A percentile compares a stretch with the other conserved stretches of the same genome.
Evolutionary conservation across 2,888 invertebrate genomes (phyloP).

Genomic region (Dasypolia templi): DNA sequence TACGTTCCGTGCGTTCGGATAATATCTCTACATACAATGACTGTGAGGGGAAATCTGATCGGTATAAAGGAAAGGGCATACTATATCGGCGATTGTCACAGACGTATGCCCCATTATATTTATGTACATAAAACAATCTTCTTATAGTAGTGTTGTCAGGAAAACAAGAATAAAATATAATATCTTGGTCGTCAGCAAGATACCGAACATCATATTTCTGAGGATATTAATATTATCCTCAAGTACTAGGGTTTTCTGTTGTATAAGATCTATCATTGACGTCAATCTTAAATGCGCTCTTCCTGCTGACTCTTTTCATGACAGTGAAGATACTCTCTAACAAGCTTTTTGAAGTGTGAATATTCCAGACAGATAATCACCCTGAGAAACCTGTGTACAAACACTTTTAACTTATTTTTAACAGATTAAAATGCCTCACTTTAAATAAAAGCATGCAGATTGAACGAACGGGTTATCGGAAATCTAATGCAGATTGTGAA

Average conservation of each 20-base stretch:
- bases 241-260: slow-evolving; percentile 34
- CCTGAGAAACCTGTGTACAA: slow-evolving; percentile 1
- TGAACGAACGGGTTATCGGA: slow-evolving; percentile 64
- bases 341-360: slow-evolving; percentile 14
- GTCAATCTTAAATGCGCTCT: slow-evolving; percentile 29
- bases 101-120: slow-evolving; percentile 42
- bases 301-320: slow-evolving; percentile 24
- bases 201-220: slow-evolving; percentile 14
- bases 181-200: slow-evolving; percentile 19
- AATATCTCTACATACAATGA: slow-evolving; percentile 52
- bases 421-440: slow-evolving; percentile 1
- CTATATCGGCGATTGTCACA: slow-evolving; percentile 54
- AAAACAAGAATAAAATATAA: slow-evolving; percentile 32
- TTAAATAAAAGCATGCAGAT: slow-evolving; percentile 25
- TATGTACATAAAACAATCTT: slow-evolving; percentile 44
- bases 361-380: slow-evolving; percentile 3
- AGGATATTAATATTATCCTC: slow-evolving; percentile 25
- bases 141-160: slow-evolving; percentile 15
- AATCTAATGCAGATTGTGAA: slow-evolving; percentile 66
- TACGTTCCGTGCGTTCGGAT: slow-evolving; percentile 54
- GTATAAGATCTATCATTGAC: slow-evolving; percentile 31
- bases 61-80: slow-evolving; percentile 56
- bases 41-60: slow-evolving; percentile 59
- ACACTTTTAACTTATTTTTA: not conserved
- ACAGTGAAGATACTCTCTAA: slow-evolving; percentile 13